Percentiles rank a stretch among this genome's conserved stretches.
Evolutionary conservation across 2,113 vertebrate species (phyloP).

Genomic region (Psilopsiagon aurifrons): DNA sequence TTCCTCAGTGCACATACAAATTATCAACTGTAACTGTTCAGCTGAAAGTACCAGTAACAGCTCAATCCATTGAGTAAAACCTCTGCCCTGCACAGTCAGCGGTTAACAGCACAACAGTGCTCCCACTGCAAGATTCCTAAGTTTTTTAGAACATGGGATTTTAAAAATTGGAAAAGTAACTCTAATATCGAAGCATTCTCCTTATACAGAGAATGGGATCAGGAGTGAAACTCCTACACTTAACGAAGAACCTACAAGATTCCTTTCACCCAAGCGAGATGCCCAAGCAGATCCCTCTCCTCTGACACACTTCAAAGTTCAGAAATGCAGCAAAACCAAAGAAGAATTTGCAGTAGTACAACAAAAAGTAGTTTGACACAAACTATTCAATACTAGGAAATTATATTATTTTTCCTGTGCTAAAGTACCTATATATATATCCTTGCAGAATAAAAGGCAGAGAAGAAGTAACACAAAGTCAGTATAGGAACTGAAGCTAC

Average conservation of each 20-base stretch:
- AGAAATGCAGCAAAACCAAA: background rate
- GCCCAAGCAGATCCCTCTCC: background rate
- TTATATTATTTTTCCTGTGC: background rate
- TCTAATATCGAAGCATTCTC: background rate
- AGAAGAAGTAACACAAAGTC: background rate
- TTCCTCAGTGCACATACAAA: too few relatives aligned
- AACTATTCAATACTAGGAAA: background rate
- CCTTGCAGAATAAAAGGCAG: background rate
- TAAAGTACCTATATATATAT: background rate
- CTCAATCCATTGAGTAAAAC: rapidly evolving
- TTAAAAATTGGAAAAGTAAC: background rate
- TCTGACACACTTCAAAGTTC: background rate
- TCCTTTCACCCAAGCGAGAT: background rate
- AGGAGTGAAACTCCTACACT: background rate
- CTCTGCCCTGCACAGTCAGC: rapidly evolving
- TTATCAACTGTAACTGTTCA: rapidly evolving
- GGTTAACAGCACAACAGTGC: rapidly evolving
- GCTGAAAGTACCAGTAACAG: background rate
- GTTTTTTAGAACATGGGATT: background rate
- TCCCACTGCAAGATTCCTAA: background rate
- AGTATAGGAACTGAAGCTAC: background rate
- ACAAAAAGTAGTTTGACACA: background rate
- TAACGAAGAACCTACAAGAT: background rate
- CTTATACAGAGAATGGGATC: background rate
- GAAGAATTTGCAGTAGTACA: background rate